Evolutionary conservation across 2,888 invertebrate genomes (phyloP), one percentile per base, ranked within the genome.

Genomic region (Napeogenes sylphis): DNA sequence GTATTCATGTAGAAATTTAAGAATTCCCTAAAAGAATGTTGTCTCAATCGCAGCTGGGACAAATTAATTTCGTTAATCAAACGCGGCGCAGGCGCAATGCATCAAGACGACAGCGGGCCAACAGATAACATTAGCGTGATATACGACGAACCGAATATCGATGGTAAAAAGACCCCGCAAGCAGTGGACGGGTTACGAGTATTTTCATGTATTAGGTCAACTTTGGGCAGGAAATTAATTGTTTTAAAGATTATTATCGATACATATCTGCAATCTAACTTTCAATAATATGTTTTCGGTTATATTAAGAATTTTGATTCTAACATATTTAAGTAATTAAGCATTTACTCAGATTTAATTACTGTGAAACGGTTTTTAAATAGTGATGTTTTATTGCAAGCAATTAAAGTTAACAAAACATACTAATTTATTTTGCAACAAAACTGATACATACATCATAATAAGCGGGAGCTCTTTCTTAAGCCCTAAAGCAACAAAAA

Each of bases 41-140:
- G 71, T 72, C 70, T 70, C 70, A 70, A 74, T 74, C 70, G 70
- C 68, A 70, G 72, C 68, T 71, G 72, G 82, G 83, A 89, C 87
- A 87, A 89, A 90, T 89, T 89, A 89, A 89, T 89, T 88, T 85
- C 74, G 83, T 87, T 87, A 88, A 90, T 88, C 87, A 85, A 83
- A 75, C 71, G 72, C 73, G 75, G 80, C 81, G 79, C 82, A 74
- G 70, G 75, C 80, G 86, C 90, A 79, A 89, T 90, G 83, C 77
- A 87, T 90, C 90, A 89, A 74, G 70, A 35, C 59, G 90, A 89
- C 89, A 86, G 87, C 79, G 78, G 76, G 70, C 75, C 70, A 74
- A 70, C 74, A 79, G 87, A 88, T 88, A 88, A 85, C 86, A 84
- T 83, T 84, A 82, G 78, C 77, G 82, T 90, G 88, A 89, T 89